A percentile compares a stretch with the other conserved stretches of the same genome.
Conservation (phyloP, 2,888 invertebrate genomes). For the Eremobia ochroleuca region DNA sequence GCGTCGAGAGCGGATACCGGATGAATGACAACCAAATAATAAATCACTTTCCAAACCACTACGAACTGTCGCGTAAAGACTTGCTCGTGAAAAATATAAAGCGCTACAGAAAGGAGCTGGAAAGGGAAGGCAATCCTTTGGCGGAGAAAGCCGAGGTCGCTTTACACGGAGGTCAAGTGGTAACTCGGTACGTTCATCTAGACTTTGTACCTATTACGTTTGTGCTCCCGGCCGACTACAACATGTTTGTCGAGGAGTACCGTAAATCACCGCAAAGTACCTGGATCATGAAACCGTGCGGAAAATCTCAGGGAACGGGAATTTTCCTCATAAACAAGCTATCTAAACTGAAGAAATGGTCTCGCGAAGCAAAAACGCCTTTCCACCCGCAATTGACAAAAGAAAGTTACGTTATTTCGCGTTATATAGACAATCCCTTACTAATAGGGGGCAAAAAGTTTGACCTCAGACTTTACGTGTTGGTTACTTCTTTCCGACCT, state of each 20-base stretch:
- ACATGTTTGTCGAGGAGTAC: constrained; percentile 99
- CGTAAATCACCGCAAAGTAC: constrained; percentile 98
- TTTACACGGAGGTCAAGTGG: constrained; percentile 91
- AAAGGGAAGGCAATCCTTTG: constrained; percentile 96
- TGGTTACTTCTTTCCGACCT: constrained; percentile 98
- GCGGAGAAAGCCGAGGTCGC: constrained; percentile 93
- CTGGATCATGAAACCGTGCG: constrained; percentile 99
- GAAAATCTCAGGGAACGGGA: constrained; percentile 98
- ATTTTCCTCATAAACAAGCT: constrained; percentile 98
- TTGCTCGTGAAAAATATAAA: constrained; percentile 98
- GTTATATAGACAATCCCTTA: constrained; percentile 98
- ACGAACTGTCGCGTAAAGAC: constrained; percentile 98
- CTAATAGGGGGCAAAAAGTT: constrained; percentile 99
- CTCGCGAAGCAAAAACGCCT: constrained; percentile 95
- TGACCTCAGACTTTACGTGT: constrained; percentile 97
- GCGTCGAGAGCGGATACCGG: constrained; percentile 79
- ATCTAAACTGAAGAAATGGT: constrained; percentile 98
- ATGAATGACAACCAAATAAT: constrained; percentile 97
- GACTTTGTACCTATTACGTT: constrained; percentile 98
- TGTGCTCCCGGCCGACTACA: constrained; percentile 98
- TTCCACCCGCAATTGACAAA: constrained; percentile 95
- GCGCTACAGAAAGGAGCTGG: constrained; percentile 97
- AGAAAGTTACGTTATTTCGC: constrained; percentile 98
- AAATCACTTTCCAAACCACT: constrained; percentile 98
- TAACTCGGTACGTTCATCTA: constrained; percentile 94